phyloP scores from a whole-genome alignment of 2,888 invertebrate species.

The Hydriomena furcata region DNA sequence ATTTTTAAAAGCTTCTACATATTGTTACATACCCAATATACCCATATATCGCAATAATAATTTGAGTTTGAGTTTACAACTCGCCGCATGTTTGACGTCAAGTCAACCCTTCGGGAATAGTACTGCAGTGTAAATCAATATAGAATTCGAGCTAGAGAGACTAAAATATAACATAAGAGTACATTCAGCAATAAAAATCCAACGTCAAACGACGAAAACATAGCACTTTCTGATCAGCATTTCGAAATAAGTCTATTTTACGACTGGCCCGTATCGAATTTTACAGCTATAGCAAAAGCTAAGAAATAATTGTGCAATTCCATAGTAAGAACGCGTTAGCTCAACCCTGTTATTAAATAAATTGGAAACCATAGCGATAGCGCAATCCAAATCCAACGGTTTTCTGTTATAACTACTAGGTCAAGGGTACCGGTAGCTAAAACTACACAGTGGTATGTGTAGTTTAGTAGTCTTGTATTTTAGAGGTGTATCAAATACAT shows the following conservation, averaged over 20 bases:
- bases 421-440: slow-evolving; percentile 23
- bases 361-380: slow-evolving; percentile 4
- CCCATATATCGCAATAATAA: too few relatives aligned
- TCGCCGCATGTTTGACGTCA: too few relatives aligned
- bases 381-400: background rate
- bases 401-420: slow-evolving; percentile 13
- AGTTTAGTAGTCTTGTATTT: background rate
- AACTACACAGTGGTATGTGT: background rate
- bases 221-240: slow-evolving; percentile 7
- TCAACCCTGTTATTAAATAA: slow-evolving; percentile 6
- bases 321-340: slow-evolving; percentile 7
- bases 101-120: too few relatives aligned
- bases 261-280: slow-evolving; percentile 1
- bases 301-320: background rate
- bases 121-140: too few relatives aligned
- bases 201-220: too few relatives aligned
- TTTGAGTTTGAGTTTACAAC: too few relatives aligned
- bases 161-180: too few relatives aligned
- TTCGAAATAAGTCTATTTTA: slow-evolving; percentile 9
- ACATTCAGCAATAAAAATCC: too few relatives aligned
- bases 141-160: too few relatives aligned
- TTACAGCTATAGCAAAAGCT: background rate
- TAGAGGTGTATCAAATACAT: background rate
- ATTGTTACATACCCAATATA: too few relatives aligned
- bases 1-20: too few relatives aligned